Evolutionary conservation across 2,113 vertebrate genomes (phyloP), one percentile per base, ranked within the genome.

Genomic region (Archocentrus centrarchus): DNA sequence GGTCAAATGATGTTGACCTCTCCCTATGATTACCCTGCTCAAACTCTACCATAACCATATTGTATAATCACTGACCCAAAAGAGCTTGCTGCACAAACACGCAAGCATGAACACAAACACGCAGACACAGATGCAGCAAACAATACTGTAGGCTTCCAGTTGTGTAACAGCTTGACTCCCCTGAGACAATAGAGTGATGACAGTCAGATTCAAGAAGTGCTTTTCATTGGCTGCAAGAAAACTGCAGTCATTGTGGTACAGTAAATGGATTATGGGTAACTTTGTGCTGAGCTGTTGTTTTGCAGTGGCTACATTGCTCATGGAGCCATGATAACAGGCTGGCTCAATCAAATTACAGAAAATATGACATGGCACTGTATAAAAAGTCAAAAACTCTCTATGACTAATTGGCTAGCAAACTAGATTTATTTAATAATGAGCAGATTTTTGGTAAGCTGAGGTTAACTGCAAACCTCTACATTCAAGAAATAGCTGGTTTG

Each of bases 81-180:
- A 80, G 41, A 82, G 47, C 27, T 6, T 4, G 4, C 27, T 75
- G 30, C 53, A 87, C 30, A 73, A 55, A 63, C 73, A 41, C 58
- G 15, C 55, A 22, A 44, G 11, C 10, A 55, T 14, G 3, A 30
- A 77, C 76, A 58, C 41, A 86, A 8, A 75, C 35, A 60, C 64
- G 75, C 32, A 78, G 18, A 75, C 30, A 44, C 13, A 57, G 22
- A 64, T 32, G 73, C 37, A 1, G 66, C 39, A n/a, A 6, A 50
- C 18, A 75, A 22, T 55, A 50, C 57, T 30, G 59, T n/a, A 35
- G 6, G 20, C 27, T 11, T 62, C 2, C 7, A 20, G n/a, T 84
- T 92, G 89, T 87, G 77, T 86, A 89, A 87, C 81, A 84, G 73
- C 59, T 76, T 39, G 44, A 64, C 22, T 27, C 59, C 50, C 32